Evolutionary conservation across 2,888 invertebrate species (phyloP), one percentile per base, ranked within the genome.

Genomic region (Pheosia tremula): DNA sequence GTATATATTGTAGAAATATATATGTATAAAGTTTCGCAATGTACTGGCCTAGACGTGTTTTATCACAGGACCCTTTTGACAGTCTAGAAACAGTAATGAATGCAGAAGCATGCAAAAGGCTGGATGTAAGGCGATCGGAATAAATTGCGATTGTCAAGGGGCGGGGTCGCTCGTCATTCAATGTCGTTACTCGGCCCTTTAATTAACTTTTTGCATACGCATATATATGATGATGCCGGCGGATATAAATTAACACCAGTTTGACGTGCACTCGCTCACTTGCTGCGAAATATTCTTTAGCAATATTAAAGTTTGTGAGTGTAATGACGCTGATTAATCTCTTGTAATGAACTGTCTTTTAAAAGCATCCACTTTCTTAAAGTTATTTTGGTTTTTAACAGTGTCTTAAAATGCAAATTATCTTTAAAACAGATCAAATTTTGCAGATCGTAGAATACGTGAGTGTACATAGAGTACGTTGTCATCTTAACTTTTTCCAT

Each of bases 101-200:
- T 82, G 73, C 78, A 80, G 78, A 73, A 83, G 86, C 89, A 89
- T 80, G 86, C 84, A 83, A 87, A 83, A 84, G 89, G 89, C 77
- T 72, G 87, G 81, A 67, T 69, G 72, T 72, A 75, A 78, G 76
- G 71, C 72, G 79, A 82, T 77, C 79, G 74, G 76, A 83, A 91
- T 89, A 87, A 87, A 92, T 90, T 83, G 88, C 87, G 81, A 89
- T 87, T 83, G 83, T 82, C 79, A 82, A 83, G 80, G 82, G 90
- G 92, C 87, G 89, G 77, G 79, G 79, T 67, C 60, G 60, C 81
- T 84, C 86, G 85, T 90, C 90, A 87, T 83, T 91, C 89, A 88
- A 80, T 80, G 89, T 88, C 86, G 75, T 74, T 69, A 63, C 62
- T 81, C 80, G 84, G 77, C 78, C 75, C 81, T 88, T 88, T 90